Conservation (phyloP, 2,888 invertebrate species). For the Sisyra nigra region DNA sequence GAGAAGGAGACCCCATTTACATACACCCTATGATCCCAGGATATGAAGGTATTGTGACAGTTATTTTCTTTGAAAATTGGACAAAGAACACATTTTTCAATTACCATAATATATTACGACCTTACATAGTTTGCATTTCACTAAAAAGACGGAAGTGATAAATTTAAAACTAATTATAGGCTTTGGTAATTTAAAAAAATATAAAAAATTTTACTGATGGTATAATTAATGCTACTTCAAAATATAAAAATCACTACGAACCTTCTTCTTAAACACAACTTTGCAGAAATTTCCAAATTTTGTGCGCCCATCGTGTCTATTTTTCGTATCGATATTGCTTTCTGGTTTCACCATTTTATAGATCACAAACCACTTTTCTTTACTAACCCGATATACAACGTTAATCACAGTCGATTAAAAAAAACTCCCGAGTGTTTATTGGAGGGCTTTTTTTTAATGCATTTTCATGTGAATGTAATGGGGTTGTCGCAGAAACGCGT, state of each 20-base stretch:
- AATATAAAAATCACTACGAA: not conserved
- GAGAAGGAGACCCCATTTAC: slow-evolving; percentile 50
- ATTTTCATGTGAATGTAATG: no score
- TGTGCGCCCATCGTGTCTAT: not conserved
- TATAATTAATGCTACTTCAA: not conserved
- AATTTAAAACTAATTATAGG: not conserved
- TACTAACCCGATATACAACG: no score
- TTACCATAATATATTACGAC: no score
- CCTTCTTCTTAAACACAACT: not conserved
- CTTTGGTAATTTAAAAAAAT: slow-evolving; percentile 9
- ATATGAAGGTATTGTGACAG: slow-evolving; percentile 41
- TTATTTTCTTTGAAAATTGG: slow-evolving; percentile 1
- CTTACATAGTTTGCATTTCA: no score
- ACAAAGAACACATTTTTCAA: no score
- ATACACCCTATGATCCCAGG: slow-evolving; percentile 59
- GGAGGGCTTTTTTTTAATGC: no score
- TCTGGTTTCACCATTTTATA: no score
- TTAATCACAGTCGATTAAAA: no score
- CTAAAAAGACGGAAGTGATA: no score
- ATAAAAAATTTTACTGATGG: not conserved
- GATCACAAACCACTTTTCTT: no score
- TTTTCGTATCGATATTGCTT: not conserved
- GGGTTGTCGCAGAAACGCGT: no score
- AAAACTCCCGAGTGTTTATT: no score
- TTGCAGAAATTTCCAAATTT: not conserved